phyloP scores from a whole-genome alignment of 2,113 vertebrate genomes.

The Corythornis cristatus region DNA sequence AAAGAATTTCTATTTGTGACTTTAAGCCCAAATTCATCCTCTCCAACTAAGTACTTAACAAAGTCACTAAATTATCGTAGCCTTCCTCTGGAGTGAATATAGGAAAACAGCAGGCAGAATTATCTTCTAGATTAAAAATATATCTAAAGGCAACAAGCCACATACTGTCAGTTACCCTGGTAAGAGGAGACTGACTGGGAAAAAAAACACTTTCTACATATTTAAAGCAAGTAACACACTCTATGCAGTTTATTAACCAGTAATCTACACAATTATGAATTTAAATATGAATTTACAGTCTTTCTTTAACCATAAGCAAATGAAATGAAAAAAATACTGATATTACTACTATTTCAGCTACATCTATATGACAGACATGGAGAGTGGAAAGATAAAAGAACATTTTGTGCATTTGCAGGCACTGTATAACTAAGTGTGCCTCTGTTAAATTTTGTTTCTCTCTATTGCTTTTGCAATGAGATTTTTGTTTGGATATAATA shows the following conservation, averaged over 20 bases:
- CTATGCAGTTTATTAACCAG: neutral
- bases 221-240: neutral
- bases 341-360: neutral
- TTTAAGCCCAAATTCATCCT: neutral
- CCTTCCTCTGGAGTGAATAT: neutral
- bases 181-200: neutral
- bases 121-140: neutral
- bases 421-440: neutral
- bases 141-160: neutral
- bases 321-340: too few species aligned
- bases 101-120: neutral
- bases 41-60: neutral
- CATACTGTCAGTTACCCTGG: neutral
- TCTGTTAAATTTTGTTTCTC: neutral
- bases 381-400: neutral
- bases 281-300: neutral
- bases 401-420: neutral
- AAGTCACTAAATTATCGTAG: neutral
- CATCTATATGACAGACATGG: neutral
- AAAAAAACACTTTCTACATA: neutral
- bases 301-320: neutral
- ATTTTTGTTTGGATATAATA: neutral
- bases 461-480: neutral
- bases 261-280: neutral
- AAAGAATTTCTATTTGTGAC: neutral